Percentiles rank a stretch among this genome's conserved stretches.
Conservation (phyloP, 2,113 vertebrate species). For the Nycticebus coucang region DNA sequence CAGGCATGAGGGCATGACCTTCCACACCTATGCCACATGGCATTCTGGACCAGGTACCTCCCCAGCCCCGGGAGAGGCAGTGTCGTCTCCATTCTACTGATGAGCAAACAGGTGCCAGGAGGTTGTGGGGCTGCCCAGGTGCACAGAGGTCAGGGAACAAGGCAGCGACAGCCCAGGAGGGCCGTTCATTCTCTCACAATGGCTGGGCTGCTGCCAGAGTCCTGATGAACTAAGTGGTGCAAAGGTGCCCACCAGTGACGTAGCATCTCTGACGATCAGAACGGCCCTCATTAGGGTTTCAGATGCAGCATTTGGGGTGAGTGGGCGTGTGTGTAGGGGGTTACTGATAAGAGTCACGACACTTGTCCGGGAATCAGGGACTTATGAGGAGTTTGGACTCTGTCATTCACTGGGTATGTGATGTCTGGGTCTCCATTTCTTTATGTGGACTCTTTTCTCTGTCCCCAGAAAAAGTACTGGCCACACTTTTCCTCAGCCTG, state of each 20-base stretch:
- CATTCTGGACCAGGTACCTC: no score
- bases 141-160: neutral
- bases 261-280: neutral
- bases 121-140: fast-evolving
- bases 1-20: neutral
- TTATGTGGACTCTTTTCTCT: neutral
- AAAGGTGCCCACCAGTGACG: fast-evolving
- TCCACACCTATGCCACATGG: fast-evolving
- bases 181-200: neutral
- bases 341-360: neutral
- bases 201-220: no score
- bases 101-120: neutral
- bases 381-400: no score
- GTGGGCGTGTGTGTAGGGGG: neutral
- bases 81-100: neutral
- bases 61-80: fast-evolving
- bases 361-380: neutral
- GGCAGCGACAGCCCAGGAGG: fast-evolving
- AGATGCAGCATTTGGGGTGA: neutral
- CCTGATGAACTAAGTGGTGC: fast-evolving
- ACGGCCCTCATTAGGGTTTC: fast-evolving
- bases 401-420: neutral
- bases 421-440: neutral
- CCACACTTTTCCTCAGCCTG: neutral
- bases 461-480: neutral